Evolutionary conservation across 2,113 vertebrate species (phyloP).

Genomic region (Alligator sinensis): DNA sequence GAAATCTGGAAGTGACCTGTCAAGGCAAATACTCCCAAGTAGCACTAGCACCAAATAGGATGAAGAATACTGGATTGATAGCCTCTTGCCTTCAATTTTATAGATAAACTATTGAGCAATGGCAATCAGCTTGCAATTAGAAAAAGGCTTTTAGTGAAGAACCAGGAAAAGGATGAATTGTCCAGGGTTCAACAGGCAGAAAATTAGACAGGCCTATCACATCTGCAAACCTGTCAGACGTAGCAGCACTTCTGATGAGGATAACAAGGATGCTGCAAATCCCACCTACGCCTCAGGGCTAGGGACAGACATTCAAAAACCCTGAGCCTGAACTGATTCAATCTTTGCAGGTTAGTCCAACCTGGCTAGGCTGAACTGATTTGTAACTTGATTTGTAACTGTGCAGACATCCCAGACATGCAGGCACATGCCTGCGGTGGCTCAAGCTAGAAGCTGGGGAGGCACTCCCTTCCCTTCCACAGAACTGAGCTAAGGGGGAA

Average conservation of each 20-base stretch:
- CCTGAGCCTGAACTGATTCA: no score
- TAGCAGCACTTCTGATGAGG: background rate
- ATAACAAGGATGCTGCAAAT: background rate
- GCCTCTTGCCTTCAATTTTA: background rate
- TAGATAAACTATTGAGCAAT: background rate
- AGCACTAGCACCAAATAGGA: background rate
- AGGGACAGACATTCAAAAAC: no score
- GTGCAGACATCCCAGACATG: no score
- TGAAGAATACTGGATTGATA: background rate
- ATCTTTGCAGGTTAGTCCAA: no score
- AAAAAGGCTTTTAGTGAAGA: background rate
- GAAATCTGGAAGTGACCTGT: constrained; percentile 82
- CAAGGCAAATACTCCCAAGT: constrained; percentile 73
- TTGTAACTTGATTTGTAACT: no score
- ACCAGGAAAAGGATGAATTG: background rate
- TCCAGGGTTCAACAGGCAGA: background rate
- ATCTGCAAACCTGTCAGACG: background rate
- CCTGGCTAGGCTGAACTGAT: no score
- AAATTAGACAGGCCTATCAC: background rate
- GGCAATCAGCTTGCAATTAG: background rate
- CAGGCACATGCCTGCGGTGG: no score
- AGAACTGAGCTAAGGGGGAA: no score
- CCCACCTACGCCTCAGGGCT: background rate
- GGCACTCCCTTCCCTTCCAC: no score
- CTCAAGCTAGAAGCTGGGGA: no score